A percentile compares a stretch with the other conserved stretches of the same genome.
phyloP scores from a whole-genome alignment of 1,140 invertebrate genomes.

The Dinoponera quadriceps region DNA sequence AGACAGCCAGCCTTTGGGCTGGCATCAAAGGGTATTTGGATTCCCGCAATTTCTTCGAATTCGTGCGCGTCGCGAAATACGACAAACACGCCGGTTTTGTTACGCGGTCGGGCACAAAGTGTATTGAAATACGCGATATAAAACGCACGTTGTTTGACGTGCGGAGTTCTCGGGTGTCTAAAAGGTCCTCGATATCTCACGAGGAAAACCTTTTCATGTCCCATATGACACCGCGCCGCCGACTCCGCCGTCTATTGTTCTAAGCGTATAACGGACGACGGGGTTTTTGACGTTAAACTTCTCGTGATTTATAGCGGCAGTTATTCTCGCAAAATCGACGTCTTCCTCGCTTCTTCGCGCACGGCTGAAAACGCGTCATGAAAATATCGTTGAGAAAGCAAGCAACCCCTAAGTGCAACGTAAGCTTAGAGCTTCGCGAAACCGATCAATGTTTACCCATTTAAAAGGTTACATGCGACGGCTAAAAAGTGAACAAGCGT shows the following conservation, averaged over 20 bases:
- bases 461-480: conserved; percentile 49
- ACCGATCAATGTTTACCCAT: conserved; percentile 57
- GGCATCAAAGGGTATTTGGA: conserved; percentile 49
- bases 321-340: conserved; percentile 33
- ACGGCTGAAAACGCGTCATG: conserved; percentile 34
- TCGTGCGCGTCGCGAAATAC: conserved; percentile 23
- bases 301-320: conserved; percentile 7
- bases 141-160: conserved; percentile 5
- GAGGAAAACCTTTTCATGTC: neutral
- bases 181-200: neutral
- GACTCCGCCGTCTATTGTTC: neutral
- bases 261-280: neutral
- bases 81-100: conserved; percentile 22
- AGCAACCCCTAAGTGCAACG: conserved; percentile 53
- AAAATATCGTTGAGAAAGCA: conserved; percentile 51
- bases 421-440: conserved; percentile 45
- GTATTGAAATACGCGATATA: conserved; percentile 18
- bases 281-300: conserved; percentile 1
- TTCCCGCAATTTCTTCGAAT: conserved; percentile 52
- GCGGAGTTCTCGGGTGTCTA: neutral
- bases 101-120: neutral
- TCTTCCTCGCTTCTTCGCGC: neutral
- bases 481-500: conserved; percentile 49
- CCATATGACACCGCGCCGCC: neutral
- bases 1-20: conserved; percentile 36